Conservation (phyloP, 2,797 vertebrate species). For the Micrastur ruficollis region DNA sequence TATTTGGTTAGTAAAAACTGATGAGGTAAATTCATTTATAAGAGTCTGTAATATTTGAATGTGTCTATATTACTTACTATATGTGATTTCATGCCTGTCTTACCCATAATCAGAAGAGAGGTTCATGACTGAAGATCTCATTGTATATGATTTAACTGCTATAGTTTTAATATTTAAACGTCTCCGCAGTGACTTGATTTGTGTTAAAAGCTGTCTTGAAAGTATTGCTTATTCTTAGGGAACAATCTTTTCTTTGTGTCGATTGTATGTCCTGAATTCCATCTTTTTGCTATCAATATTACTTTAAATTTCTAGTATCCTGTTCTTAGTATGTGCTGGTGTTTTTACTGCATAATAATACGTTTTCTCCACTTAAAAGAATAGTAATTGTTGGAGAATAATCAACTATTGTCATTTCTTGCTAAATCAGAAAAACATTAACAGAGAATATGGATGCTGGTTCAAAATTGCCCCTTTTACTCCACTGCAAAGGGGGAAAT, state of each 20-base stretch:
- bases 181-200: background rate
- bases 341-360: background rate
- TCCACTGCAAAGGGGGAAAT: background rate
- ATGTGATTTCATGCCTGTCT: background rate
- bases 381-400: background rate
- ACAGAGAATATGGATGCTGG: background rate
- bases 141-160: background rate
- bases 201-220: background rate
- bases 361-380: background rate
- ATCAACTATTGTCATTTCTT: background rate
- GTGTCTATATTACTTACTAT: background rate
- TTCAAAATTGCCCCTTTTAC: background rate
- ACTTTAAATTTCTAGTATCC: background rate
- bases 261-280: background rate
- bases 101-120: background rate
- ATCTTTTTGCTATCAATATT: background rate
- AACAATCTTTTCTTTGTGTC: background rate
- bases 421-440: background rate
- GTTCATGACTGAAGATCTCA: background rate
- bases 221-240: background rate
- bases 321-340: background rate
- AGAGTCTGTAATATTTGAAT: background rate
- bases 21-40: background rate
- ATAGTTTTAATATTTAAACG: background rate
- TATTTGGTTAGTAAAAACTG: background rate